Base-by-base conservation (phyloP, 2,888 invertebrate species). In the Sphaerophoria taeniata region DNA sequence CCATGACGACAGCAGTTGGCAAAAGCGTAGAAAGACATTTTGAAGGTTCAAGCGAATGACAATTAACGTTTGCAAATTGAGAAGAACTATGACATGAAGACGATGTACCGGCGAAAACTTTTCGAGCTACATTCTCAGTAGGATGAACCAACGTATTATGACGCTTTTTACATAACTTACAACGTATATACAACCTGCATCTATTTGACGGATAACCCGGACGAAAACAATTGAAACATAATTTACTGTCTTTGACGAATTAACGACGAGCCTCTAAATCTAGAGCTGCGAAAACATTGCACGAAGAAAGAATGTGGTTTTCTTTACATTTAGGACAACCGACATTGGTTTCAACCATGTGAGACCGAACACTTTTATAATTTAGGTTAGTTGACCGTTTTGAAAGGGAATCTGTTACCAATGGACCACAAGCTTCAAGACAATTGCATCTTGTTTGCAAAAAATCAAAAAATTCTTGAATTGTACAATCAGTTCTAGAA, bases 361-460 rank as follows among this genome's bases (percentile, higher is more conserved):
- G 56, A 14, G 56, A 36, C 14, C 56, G 56, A 14, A 56, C n/a
- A 14, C 36, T 14, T 36, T 36, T 56, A 0, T 12, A 9, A 36
- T n/a, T 7, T 24, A 24, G 24, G 7, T 6, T 56, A 36, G 4
- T 34, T 12, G 34, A 14, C 2, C 14, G 14, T 56, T 56, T 56
- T 14, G 31, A 14, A 56, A 36, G 12, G 4, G 56, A 14, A 36
- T 6, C 2, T 6, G 34, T 36, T 6, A 5, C 12, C 55, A n/a
- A 12, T 55, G 55, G n/a, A n/a, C 56, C n/a, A 14, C 56, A 56
- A 56, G 14, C 56, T 43, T 76, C 67, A n/a, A 76, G 49, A 16
- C 58, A 56, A 14, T 31, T 16, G 31, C 65, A 76, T 6, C 69
- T 34, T 0, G 3, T 45, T 56, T 75, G 47, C 14, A 51, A 12